Evolutionary conservation across 2,797 vertebrate species (phyloP), one percentile per base, ranked within the genome.

Genomic region (Gila robusta): DNA sequence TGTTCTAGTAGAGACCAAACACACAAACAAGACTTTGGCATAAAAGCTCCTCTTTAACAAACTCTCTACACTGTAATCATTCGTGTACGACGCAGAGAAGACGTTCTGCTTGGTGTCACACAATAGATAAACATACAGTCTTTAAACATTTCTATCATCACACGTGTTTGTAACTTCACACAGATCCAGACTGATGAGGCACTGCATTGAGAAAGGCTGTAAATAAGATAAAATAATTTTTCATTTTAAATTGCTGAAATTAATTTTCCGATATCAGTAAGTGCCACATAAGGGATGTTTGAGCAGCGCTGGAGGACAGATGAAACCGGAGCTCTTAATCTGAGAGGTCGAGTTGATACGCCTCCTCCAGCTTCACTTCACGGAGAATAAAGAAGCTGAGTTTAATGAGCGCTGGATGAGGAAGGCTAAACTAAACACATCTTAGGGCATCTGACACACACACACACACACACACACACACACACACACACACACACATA

Each of bases 371-470:
- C 87, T 54, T 1, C 72, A 78, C 84, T 86, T 77, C 66, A 87
- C 89, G 73, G 56, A 91, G 88, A 81, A 90, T 82, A 82, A 84
- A 81, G 8, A 88, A 64, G 79, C 85, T 88, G 26, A 92, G 67
- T 82, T 88, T 77, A 69, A 14, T 71, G 56, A 79, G 1, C 1
- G 4, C 21, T 3, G 72, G 10, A 69, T 79, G 54, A 19, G 41
- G 66, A 54, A 52, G 23, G n/a, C 80, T 80, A 28, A 88, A 90
- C 86, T 77, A 81, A 74, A 17, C 28, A 21, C 73, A 54, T 35
- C 47, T 35, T 19, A 54, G 73, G 28, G 26, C 71, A 76, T 54
- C 71, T 73, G 12, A 28, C 14, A 44, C 12, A 0, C 66, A 35
- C 66, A 67, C 59, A 62, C n/a, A 26, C 56, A 62, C 19, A 9